These are phyloP conservation scores for Ochotona curzoniae DNA, from an alignment of 2,113 vertebrate species.

Conservation along the genomic window DNA sequence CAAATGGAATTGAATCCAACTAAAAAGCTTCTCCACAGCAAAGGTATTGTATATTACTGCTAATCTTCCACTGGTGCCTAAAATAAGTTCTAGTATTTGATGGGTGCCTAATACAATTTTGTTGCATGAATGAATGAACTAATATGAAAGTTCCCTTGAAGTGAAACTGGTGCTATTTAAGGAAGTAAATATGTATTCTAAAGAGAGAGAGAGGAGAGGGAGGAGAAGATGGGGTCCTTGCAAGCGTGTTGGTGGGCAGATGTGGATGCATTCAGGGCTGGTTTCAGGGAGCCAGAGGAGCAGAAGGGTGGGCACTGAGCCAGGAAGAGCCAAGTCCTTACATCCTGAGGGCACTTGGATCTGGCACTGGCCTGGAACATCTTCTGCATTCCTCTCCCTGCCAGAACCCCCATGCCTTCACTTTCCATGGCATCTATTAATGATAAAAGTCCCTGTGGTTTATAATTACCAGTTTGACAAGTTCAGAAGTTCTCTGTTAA, in stretches of 20 bases:
- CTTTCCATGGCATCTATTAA: constrained; percentile 80
- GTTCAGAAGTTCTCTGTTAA: constrained; percentile 91
- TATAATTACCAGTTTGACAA: constrained; percentile 91
- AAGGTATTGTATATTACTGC: neutral
- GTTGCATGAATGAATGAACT: neutral
- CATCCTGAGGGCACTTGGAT: neutral
- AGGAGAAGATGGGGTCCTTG: neutral
- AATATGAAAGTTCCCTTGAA: neutral
- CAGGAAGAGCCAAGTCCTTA: fast-evolving
- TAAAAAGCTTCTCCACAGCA: neutral
- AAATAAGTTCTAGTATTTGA: neutral
- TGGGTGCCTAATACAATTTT: neutral
- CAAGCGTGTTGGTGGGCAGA: neutral
- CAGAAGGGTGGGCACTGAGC: neutral
- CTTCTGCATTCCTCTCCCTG: constrained; percentile 2
- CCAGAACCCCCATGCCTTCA: constrained; percentile 77
- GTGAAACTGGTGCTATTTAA: neutral
- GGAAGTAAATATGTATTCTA: neutral
- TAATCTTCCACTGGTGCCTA: neutral
- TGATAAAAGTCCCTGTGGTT: constrained; percentile 86
- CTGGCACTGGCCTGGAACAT: constrained; percentile 14
- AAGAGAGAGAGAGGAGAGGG: neutral
- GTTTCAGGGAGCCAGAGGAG: neutral
- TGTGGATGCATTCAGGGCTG: fast-evolving
- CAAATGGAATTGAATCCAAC: neutral